A percentile compares a stretch with the other conserved stretches of the same genome.
Evolutionary conservation across 2,888 invertebrate genomes (phyloP).

Genomic region (Allolobophora icterica): DNA sequence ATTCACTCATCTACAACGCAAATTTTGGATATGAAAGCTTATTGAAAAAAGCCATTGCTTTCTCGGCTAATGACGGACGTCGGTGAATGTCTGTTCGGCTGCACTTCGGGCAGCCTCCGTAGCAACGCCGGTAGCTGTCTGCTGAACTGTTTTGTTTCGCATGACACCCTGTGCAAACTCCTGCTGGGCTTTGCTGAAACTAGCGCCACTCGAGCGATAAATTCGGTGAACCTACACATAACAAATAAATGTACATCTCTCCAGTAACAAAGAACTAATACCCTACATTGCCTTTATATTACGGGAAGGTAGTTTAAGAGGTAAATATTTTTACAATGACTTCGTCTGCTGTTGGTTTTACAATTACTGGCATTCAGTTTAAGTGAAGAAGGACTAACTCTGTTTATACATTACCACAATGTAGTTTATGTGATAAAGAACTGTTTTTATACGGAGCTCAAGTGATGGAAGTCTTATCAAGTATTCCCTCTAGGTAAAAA

Average conservation of each 20-base stretch:
- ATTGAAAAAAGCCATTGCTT: neutral
- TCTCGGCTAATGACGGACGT: constrained; percentile 26
- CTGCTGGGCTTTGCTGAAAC: constrained; percentile 94
- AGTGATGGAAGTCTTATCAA: too few relatives aligned
- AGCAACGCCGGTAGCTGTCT: constrained; percentile 85
- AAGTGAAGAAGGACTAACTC: neutral
- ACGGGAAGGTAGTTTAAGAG: neutral
- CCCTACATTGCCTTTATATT: neutral
- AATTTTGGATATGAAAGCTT: neutral
- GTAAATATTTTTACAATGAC: neutral
- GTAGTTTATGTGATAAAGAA: neutral
- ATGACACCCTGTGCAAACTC: constrained; percentile 96
- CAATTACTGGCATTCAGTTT: too few relatives aligned
- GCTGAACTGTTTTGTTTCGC: constrained; percentile 90
- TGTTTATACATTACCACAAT: neutral
- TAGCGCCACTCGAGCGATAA: constrained; percentile 93
- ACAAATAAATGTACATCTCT: neutral
- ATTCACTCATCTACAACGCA: neutral
- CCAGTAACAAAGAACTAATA: neutral
- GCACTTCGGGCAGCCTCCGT: constrained; percentile 72
- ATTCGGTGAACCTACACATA: constrained; percentile 85
- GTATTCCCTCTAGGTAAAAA: too few relatives aligned
- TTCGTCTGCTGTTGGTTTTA: too few relatives aligned
- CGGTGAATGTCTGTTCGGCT: neutral
- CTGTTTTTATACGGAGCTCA: neutral